These are phyloP conservation scores for Lasioglossum baleicum DNA, from an alignment of 1,140 invertebrate genomes.

Conservation along the genomic window DNA sequence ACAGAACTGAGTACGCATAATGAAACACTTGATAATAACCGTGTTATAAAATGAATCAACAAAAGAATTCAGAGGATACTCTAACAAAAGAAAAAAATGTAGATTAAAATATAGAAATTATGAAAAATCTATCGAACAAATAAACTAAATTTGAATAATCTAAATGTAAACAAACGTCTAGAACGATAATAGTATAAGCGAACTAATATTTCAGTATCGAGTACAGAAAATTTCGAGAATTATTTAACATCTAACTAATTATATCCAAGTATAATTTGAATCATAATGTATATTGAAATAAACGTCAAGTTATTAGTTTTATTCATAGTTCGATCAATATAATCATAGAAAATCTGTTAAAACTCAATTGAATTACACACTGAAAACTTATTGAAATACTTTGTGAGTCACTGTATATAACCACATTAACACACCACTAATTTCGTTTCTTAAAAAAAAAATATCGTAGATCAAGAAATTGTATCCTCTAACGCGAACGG, in stretches of 20 bases:
- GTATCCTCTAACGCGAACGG: too few relatives aligned
- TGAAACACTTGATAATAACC: too few relatives aligned
- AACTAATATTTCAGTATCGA: background rate
- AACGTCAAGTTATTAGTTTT: background rate
- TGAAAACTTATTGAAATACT: slow-evolving; percentile 19
- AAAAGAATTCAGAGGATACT: background rate
- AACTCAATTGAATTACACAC: slow-evolving; percentile 3
- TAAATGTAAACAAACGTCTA: background rate
- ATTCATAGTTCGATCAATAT: background rate
- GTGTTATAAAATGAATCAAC: too few relatives aligned
- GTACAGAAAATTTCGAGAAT: slow-evolving; percentile 9
- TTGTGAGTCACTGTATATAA: slow-evolving; percentile 49
- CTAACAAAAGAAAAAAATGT: background rate
- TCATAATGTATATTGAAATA: background rate
- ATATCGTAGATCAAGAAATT: background rate
- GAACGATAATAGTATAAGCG: background rate
- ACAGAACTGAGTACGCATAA: too few relatives aligned
- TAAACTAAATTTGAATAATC: background rate
- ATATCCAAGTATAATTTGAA: background rate
- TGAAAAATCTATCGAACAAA: background rate
- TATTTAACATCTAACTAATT: background rate
- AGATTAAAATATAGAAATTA: background rate
- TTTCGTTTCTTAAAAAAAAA: background rate
- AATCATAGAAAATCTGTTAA: background rate
- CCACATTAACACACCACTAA: slow-evolving; percentile 37